Evolutionary conservation across 2,797 vertebrate species (phyloP).

Genomic region (Sparus aurata): DNA sequence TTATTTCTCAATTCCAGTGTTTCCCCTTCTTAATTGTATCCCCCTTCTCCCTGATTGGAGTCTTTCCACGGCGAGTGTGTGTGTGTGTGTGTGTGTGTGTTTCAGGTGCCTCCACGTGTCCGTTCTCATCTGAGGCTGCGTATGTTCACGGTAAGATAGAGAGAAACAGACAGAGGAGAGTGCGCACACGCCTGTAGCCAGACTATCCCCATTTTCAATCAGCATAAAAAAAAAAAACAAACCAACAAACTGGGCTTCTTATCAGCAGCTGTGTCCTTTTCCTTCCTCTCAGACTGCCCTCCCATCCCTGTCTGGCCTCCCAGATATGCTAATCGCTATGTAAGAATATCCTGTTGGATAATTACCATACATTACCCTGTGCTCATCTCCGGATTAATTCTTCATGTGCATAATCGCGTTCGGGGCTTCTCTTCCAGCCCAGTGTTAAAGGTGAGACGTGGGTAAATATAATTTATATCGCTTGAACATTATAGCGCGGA

Average conservation of each 20-base stretch:
- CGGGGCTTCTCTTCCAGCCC: slow-evolving; percentile 88
- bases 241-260: slow-evolving; percentile 77
- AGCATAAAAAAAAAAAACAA: slow-evolving; percentile 63
- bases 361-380: slow-evolving; percentile 96
- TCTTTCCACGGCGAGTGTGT: slow-evolving; percentile 19
- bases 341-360: slow-evolving; percentile 96
- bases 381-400: slow-evolving; percentile 97
- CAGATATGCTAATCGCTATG: slow-evolving; percentile 96
- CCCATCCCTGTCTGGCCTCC: slow-evolving; percentile 91
- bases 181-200: slow-evolving; percentile 69
- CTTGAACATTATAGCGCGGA: slow-evolving; percentile 90
- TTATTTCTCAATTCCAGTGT: slow-evolving; percentile 28
- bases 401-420: slow-evolving; percentile 98
- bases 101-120: slow-evolving; percentile 32
- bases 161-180: slow-evolving; percentile 43
- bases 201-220: slow-evolving; percentile 79
- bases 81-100: slow-evolving; percentile 31
- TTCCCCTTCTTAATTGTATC: slow-evolving; percentile 31
- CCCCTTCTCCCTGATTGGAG: neutral
- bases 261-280: slow-evolving; percentile 84
- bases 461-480: slow-evolving; percentile 93
- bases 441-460: slow-evolving; percentile 92
- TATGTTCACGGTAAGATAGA: slow-evolving; percentile 56
- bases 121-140: slow-evolving; percentile 53
- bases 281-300: slow-evolving; percentile 83